A percentile compares a stretch with the other conserved stretches of the same genome.
phyloP scores from a whole-genome alignment of 1,140 invertebrate genomes.

The Drosophila ironensis region DNA sequence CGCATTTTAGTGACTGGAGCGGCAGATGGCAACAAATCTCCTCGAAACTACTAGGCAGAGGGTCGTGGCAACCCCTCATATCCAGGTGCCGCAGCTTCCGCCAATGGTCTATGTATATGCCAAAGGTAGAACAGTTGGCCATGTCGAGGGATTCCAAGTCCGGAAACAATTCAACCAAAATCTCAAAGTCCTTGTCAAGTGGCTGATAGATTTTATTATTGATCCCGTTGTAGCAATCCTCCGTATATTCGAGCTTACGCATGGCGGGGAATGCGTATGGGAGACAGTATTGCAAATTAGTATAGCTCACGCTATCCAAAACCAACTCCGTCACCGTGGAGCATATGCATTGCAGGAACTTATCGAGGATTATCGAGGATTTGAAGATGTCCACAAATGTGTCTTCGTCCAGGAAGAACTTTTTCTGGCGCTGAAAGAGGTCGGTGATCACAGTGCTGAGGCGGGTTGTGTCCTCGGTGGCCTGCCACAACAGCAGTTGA shows the following conservation, averaged over 20 bases:
- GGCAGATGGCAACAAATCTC: slow-evolving; percentile 16
- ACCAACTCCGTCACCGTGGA: slow-evolving; percentile 1
- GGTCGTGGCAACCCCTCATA: slow-evolving; percentile 18
- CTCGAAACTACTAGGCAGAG: slow-evolving; percentile 1
- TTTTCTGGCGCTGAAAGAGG: slow-evolving; percentile 11
- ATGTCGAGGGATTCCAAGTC: slow-evolving; percentile 11
- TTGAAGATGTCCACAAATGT: slow-evolving; percentile 5
- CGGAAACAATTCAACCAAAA: slow-evolving; percentile 23
- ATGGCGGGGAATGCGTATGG: slow-evolving; percentile 1
- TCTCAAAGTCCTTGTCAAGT: slow-evolving; percentile 9
- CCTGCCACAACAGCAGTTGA: slow-evolving; percentile 28
- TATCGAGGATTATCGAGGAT: background rate
- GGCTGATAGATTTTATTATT: too few relatives aligned
- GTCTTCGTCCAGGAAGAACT: background rate
- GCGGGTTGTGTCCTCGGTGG: slow-evolving; percentile 6
- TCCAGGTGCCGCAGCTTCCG: slow-evolving; percentile 13
- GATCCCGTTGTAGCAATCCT: slow-evolving; percentile 19
- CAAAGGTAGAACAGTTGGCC: slow-evolving; percentile 15
- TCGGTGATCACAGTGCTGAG: slow-evolving; percentile 11
- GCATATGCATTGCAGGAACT: slow-evolving; percentile 15
- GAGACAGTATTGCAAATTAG: slow-evolving; percentile 5
- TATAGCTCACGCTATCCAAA: slow-evolving; percentile 1
- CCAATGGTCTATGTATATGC: slow-evolving; percentile 14
- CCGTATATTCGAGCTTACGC: slow-evolving; percentile 8
- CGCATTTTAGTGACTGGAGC: slow-evolving; percentile 6